These are phyloP conservation scores for Ophion obscuratus DNA, from an alignment of 2,888 invertebrate species.

Conservation along the genomic window DNA sequence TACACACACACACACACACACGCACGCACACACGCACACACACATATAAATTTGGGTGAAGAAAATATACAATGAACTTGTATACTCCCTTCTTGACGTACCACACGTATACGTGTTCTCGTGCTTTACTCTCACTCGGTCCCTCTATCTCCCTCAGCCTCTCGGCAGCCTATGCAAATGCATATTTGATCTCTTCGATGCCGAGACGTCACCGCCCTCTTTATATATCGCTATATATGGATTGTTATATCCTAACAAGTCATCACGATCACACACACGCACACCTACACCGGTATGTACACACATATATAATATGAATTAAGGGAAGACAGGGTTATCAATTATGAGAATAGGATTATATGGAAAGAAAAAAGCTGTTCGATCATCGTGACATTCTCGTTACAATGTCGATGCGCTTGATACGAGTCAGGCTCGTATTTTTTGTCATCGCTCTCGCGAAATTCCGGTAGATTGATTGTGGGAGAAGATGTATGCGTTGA, in stretches of 20 bases:
- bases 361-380: background rate
- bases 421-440: background rate
- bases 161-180: conserved; percentile 59
- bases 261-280: background rate
- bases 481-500: background rate
- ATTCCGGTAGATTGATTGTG: background rate
- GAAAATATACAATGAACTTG: conserved; percentile 17
- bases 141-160: conserved; percentile 36
- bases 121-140: conserved; percentile 33
- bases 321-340: background rate
- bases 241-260: background rate
- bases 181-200: conserved; percentile 59
- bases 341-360: background rate
- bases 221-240: conserved; percentile 26
- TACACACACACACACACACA: too few relatives aligned
- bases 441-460: background rate
- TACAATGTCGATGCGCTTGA: background rate
- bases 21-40: background rate
- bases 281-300: background rate
- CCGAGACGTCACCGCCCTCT: conserved; percentile 36
- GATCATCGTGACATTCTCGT: background rate
- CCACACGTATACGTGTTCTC: conserved; percentile 54
- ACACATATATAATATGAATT: background rate
- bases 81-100: conserved; percentile 28
- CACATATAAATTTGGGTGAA: conserved; percentile 4